Evolutionary conservation across 2,797 vertebrate species (phyloP).

Genomic region (Enteromius trimaculatus): DNA sequence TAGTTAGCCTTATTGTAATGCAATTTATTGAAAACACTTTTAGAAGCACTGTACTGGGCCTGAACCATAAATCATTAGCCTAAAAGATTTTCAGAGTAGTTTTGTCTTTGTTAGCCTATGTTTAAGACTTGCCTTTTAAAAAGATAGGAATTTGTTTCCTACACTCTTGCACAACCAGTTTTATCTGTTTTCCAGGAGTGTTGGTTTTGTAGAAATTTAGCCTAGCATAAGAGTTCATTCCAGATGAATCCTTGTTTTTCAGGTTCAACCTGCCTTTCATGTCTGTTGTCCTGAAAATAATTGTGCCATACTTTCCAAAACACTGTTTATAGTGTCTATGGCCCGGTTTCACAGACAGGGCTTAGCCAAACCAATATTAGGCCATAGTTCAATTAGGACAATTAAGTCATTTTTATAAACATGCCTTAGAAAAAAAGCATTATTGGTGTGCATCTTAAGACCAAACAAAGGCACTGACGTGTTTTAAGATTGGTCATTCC

Average conservation of each 20-base stretch:
- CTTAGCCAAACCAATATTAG: no score
- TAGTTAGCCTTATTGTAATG: background rate
- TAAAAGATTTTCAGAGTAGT: background rate
- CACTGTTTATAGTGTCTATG: background rate
- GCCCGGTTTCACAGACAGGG: no score
- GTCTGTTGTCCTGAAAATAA: background rate
- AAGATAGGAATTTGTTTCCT: background rate
- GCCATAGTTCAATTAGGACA: no score
- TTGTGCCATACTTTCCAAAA: background rate
- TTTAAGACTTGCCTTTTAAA: background rate
- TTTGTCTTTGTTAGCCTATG: background rate
- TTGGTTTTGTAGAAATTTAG: background rate
- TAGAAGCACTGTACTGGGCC: background rate
- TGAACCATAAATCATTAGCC: background rate
- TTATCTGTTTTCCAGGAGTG: slow-evolving; percentile 35
- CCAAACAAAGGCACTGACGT: no score
- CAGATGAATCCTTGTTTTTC: slow-evolving; percentile 64
- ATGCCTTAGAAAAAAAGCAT: no score
- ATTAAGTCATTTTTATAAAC: no score
- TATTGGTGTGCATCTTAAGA: no score
- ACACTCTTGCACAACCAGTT: background rate
- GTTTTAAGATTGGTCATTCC: no score
- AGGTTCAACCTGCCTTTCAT: slow-evolving; percentile 61
- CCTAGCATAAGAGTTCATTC: slow-evolving; percentile 14
- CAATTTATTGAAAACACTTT: slow-evolving; percentile 5